These are phyloP conservation scores for Sinocyclocheilus anshuiensis DNA, from an alignment of 2,113 vertebrate species.

Conservation along the genomic window DNA sequence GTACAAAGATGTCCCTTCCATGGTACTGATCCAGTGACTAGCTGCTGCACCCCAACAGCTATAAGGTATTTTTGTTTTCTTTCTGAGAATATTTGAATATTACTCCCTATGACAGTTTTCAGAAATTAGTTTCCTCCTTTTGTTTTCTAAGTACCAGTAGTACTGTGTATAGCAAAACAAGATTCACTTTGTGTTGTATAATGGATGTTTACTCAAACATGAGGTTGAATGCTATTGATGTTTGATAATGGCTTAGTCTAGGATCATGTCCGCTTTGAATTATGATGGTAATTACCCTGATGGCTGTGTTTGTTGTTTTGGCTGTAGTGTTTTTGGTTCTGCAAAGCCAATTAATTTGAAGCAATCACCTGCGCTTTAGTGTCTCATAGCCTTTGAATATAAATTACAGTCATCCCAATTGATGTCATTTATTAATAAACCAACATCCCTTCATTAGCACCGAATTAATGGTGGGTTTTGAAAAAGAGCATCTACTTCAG, in stretches of 20 bases:
- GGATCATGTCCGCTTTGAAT: constrained; percentile 12
- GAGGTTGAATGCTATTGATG: not conserved
- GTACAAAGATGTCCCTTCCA: too few species aligned
- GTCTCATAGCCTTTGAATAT: constrained; percentile 8
- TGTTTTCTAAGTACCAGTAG: too few species aligned
- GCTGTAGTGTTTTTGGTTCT: constrained; percentile 5
- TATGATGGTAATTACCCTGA: constrained; percentile 33
- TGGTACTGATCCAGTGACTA: too few species aligned
- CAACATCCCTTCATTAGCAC: constrained; percentile 10
- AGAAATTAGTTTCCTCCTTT: not conserved
- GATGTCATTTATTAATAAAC: constrained; percentile 9
- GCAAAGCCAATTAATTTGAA: not conserved
- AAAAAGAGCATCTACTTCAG: not conserved
- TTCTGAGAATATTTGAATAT: too few species aligned
- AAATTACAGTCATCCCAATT: constrained; percentile 5
- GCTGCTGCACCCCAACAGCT: not conserved
- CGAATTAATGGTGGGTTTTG: not conserved
- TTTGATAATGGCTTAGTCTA: constrained; percentile 29
- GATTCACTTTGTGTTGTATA: not conserved
- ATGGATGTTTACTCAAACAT: constrained; percentile 10
- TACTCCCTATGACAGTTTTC: not conserved
- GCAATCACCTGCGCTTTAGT: not conserved
- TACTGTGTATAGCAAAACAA: not conserved
- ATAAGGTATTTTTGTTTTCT: too few species aligned
- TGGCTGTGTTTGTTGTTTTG: constrained; percentile 15